These are phyloP conservation scores for Hylia prasina DNA, from an alignment of 2,113 vertebrate species.

Conservation along the genomic window DNA sequence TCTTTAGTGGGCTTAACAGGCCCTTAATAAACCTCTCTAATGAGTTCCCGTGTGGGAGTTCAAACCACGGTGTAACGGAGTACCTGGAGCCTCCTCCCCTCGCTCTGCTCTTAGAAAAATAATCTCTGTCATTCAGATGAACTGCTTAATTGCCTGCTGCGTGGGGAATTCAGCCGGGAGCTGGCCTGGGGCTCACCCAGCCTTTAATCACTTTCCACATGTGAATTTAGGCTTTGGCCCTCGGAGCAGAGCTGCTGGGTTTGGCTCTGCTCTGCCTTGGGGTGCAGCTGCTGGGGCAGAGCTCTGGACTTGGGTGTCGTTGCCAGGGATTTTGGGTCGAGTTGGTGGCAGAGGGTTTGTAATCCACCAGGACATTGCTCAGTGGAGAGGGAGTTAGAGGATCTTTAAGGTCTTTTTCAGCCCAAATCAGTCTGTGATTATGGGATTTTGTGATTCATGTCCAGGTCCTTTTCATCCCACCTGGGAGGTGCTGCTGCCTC, in stretches of 20 bases:
- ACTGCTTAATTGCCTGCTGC: neutral
- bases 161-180: neutral
- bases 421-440: neutral
- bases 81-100: neutral
- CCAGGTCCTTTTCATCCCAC: neutral
- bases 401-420: neutral
- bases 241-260: neutral
- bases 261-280: neutral
- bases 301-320: accelerated
- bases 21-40: constrained; percentile 34
- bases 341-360: neutral
- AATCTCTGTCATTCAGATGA: neutral
- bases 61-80: neutral
- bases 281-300: neutral
- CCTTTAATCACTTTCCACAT: neutral
- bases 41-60: neutral
- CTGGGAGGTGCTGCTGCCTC: neutral
- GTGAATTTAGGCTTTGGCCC: neutral
- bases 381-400: too few relatives aligned
- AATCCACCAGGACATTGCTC: neutral
- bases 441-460: neutral
- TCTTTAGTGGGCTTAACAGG: neutral
- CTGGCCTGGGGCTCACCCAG: neutral
- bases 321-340: neutral
- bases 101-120: neutral